Percentiles rank a stretch among this genome's conserved stretches.
Evolutionary conservation across 2,888 invertebrate species (phyloP).

Genomic region (Aquatica leii): DNA sequence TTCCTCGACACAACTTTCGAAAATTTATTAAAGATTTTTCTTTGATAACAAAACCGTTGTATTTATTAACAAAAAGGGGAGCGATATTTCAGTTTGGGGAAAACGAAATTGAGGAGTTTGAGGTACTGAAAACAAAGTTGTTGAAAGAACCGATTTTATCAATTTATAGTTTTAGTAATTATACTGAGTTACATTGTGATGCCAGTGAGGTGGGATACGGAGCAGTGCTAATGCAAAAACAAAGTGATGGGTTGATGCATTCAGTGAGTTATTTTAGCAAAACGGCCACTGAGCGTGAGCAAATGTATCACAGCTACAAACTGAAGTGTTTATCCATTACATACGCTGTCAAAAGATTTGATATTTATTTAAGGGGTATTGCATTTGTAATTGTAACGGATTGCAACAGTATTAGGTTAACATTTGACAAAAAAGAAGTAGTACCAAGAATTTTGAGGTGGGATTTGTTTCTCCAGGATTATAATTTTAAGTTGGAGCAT

Average conservation of each 20-base stretch:
- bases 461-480: constrained; percentile 13
- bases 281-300: constrained; percentile 44
- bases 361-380: constrained; percentile 45
- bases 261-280: constrained; percentile 51
- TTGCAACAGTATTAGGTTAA: constrained; percentile 43
- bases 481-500: constrained; percentile 25
- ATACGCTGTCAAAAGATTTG: constrained; percentile 42
- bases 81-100: not conserved
- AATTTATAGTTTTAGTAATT: constrained; percentile 38
- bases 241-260: constrained; percentile 43
- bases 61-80: constrained; percentile 6
- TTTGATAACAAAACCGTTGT: constrained; percentile 4
- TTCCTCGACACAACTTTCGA: no score
- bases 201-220: constrained; percentile 48
- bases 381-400: constrained; percentile 47
- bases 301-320: constrained; percentile 50
- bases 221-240: constrained; percentile 47
- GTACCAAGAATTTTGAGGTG: constrained; percentile 40
- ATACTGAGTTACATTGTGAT: constrained; percentile 52
- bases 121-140: constrained; percentile 39
- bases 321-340: constrained; percentile 46
- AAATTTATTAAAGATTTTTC: constrained; percentile 11
- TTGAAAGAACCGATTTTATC: constrained; percentile 38
- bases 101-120: not conserved
- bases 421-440: no score